phyloP scores from a whole-genome alignment of 2,113 vertebrate genomes.

The Macquaria australasica region DNA sequence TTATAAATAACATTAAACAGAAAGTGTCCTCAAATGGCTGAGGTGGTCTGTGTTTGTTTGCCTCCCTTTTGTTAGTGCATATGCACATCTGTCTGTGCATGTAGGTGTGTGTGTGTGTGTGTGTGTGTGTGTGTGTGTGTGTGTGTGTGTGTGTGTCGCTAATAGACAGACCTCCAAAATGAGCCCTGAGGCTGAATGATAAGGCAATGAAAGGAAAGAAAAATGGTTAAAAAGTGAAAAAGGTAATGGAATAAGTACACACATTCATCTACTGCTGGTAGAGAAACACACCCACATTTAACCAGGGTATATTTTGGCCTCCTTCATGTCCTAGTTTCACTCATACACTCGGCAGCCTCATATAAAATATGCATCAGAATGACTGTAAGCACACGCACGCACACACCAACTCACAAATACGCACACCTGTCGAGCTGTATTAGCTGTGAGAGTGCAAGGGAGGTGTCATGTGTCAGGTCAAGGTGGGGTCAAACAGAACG shows the following conservation, averaged over 20 bases:
- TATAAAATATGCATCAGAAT: constrained; percentile 76
- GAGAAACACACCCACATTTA: constrained; percentile 56
- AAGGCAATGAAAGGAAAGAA: constrained; percentile 54
- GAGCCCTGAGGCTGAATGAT: constrained; percentile 66
- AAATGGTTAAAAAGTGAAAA: constrained; percentile 48
- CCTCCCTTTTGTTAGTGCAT: constrained; percentile 42
- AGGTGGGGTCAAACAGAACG: constrained; percentile 55
- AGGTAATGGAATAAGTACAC: constrained; percentile 56
- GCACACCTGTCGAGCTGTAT: constrained; percentile 60
- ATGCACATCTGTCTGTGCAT: constrained; percentile 33
- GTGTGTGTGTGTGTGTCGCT: constrained; percentile 29
- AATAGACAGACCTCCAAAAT: constrained; percentile 65
- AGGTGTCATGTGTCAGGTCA: constrained; percentile 61
- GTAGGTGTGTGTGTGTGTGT: neutral
- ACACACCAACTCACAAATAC: constrained; percentile 17
- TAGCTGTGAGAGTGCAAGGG: constrained; percentile 38
- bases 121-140: constrained; percentile 3
- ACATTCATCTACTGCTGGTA: constrained; percentile 50
- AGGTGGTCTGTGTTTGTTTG: constrained; percentile 68
- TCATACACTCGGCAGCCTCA: constrained; percentile 53
- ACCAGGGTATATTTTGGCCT: constrained; percentile 62
- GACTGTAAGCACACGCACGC: constrained; percentile 40
- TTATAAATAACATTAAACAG: constrained; percentile 87
- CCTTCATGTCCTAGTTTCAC: constrained; percentile 72
- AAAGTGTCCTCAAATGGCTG: constrained; percentile 81